A percentile compares a stretch with the other conserved stretches of the same genome.
Conservation (phyloP, 2,797 vertebrate species). For the Pristis pectinata region DNA sequence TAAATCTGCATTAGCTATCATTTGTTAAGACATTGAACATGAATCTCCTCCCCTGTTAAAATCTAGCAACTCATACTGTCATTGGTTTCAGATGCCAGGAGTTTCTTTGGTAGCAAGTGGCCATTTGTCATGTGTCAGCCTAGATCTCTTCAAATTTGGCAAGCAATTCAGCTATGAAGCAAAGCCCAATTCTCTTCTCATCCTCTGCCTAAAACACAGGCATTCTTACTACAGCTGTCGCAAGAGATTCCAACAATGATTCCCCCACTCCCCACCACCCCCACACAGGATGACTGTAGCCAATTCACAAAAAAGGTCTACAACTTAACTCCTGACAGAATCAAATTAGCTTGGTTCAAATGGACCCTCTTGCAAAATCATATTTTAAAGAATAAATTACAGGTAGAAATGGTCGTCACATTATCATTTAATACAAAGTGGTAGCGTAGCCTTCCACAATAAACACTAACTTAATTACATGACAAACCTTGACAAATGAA, state of each 20-base stretch:
- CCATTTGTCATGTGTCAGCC: slow-evolving; percentile 1
- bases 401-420: background rate
- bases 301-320: background rate
- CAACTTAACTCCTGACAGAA: background rate
- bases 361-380: background rate
- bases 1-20: background rate
- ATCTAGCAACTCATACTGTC: background rate
- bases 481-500: background rate
- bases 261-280: background rate
- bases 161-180: background rate
- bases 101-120: background rate
- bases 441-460: background rate
- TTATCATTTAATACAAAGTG: background rate
- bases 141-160: background rate
- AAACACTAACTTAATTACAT: too few species aligned
- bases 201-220: background rate
- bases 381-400: background rate
- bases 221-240: background rate
- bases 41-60: background rate
- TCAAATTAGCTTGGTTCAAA: background rate
- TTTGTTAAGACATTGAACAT: background rate
- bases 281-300: background rate
- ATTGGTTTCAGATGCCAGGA: background rate
- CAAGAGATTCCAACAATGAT: background rate
- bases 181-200: background rate